Evolutionary conservation across 2,888 invertebrate genomes (phyloP).

Genomic region (Temnothorax unifasciatus): DNA sequence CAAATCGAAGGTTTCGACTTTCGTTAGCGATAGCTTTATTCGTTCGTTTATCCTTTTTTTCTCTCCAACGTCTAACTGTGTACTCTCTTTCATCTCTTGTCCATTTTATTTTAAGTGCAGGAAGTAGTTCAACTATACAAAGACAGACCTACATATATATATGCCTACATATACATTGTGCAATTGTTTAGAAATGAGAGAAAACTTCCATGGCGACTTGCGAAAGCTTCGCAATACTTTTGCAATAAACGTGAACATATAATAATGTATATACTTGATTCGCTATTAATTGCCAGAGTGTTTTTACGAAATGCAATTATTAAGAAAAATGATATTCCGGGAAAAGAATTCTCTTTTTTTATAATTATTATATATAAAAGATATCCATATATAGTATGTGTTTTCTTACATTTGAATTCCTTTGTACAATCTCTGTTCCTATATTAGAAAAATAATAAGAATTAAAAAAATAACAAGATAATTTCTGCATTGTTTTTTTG

Average conservation of each 20-base stretch:
- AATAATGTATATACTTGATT: background rate
- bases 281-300: background rate
- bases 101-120: background rate
- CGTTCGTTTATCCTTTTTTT: too few species aligned
- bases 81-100: background rate
- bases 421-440: too few species aligned
- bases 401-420: too few species aligned
- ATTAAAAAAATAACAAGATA: too few species aligned
- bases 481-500: background rate
- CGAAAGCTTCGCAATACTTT: background rate
- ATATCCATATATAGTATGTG: too few species aligned
- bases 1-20: too few species aligned
- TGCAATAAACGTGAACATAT: background rate
- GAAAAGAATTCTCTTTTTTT: background rate
- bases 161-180: background rate
- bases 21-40: too few species aligned
- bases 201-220: background rate
- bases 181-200: background rate
- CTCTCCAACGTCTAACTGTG: background rate
- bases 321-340: background rate
- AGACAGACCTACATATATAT: background rate
- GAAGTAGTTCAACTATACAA: background rate
- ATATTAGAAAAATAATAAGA: too few species aligned
- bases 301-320: background rate
- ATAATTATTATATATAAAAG: too few species aligned